Base-by-base conservation (phyloP, 1,140 invertebrate genomes). In the Lepeophtheirus salmonis region DNA sequence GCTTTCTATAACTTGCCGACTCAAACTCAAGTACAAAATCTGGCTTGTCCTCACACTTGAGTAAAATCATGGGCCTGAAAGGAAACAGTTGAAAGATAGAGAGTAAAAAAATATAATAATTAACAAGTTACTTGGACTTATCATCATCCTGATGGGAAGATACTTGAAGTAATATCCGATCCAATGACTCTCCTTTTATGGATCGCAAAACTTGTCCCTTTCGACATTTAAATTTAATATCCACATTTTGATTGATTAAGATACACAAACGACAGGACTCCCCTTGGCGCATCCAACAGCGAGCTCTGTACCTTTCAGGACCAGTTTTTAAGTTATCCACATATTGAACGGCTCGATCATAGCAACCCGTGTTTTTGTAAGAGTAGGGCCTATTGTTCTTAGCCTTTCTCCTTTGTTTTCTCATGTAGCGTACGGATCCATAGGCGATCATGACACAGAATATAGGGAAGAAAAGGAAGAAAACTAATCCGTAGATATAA, bases 1-100 rank as follows among this genome's bases (percentile, higher is more conserved):
- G 89, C 57, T 83, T 78, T 52, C 90, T 74, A 0, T 82, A 80
- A 0, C 79, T 79, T 26, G 83, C 73, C 0, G 83, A 84, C 67
- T 90, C 84, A 67, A 97, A 83, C 72, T 94, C 87, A 56, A 97
- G 73, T 14, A 97, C 89, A 54, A 96, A 73, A 72, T 98, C 94
- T 69, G 97, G 91, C 74, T 97, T 91, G 56, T 84, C 79, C 0
- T 86, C 85, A 3, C 92, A 82, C 64, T 86, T 76, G 14, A 97
- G 74, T 3, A 94, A 69, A 0, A 95, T 77, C 67, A 94, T 77
- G 0, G 89, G 87, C 67, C 88, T 88, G 52, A 4, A 23, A 17
- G 52, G n/a, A 2, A 54, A 54, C 12, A 21, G n/a, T 41, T 6
- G 30, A 6, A 41, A 41, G 6, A 41, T 41, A 10, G n/a, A 41